Conservation (phyloP, 1,140 invertebrate species). For the Hycleus cichorii region DNA sequence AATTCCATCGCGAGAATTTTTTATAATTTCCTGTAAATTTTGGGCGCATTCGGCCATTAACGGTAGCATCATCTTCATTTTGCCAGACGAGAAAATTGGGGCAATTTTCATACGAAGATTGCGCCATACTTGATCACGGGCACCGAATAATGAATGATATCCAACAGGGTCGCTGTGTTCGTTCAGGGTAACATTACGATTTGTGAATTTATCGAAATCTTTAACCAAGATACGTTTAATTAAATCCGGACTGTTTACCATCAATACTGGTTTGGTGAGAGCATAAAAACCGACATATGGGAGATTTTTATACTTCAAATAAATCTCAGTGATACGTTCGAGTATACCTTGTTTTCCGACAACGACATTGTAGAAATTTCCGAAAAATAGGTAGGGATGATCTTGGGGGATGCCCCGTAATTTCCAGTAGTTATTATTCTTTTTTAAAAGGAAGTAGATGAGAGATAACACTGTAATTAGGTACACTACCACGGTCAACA, state of each 20-base stretch:
- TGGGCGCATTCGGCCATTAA: slow-evolving; percentile 33
- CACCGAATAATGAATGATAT: slow-evolving; percentile 20
- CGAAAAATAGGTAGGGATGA: neutral
- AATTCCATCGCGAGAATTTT: neutral
- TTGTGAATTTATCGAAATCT: slow-evolving; percentile 47
- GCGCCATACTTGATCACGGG: slow-evolving; percentile 37
- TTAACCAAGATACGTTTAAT: slow-evolving; percentile 44
- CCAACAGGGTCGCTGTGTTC: slow-evolving; percentile 44
- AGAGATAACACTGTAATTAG: no score
- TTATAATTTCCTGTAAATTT: slow-evolving; percentile 26
- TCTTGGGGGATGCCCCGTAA: neutral
- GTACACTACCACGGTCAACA: no score
- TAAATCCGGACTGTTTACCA: slow-evolving; percentile 40
- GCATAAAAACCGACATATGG: slow-evolving; percentile 40
- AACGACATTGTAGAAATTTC: neutral
- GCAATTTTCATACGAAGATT: slow-evolving; percentile 36
- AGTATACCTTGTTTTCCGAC: neutral
- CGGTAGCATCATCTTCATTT: slow-evolving; percentile 42
- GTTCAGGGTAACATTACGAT: slow-evolving; percentile 42
- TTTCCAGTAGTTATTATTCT: slow-evolving; percentile 1
- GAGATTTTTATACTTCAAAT: slow-evolving; percentile 29
- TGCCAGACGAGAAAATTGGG: slow-evolving; percentile 40
- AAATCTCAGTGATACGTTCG: slow-evolving; percentile 16
- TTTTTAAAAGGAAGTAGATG: neutral
- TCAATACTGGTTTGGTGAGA: slow-evolving; percentile 35